Conservation (phyloP, 2,888 invertebrate species). For the Drosophila histrio region DNA sequence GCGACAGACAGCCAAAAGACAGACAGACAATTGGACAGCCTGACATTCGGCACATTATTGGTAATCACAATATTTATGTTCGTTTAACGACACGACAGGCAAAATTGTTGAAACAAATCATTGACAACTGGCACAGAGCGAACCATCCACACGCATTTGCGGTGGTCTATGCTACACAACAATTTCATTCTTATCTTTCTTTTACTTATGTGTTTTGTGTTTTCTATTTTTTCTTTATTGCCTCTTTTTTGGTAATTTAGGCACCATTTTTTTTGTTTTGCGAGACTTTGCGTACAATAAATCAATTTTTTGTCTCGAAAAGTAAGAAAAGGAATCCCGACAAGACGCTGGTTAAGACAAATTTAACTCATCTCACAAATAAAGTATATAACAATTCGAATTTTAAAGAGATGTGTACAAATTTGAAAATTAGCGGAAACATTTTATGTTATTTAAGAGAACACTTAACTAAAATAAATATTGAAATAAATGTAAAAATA, state of each 20-base stretch:
- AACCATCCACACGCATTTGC: slow-evolving; percentile 30
- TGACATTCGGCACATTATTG: slow-evolving; percentile 67
- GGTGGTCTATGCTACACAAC: slow-evolving; percentile 35
- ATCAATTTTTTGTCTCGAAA: slow-evolving; percentile 30
- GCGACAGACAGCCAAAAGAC: slow-evolving; percentile 28
- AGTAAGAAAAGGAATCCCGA: slow-evolving; percentile 16
- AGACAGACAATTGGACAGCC: slow-evolving; percentile 22
- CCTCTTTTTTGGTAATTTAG: slow-evolving; percentile 8
- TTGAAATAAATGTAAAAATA: background rate
- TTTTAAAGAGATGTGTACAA: slow-evolving; percentile 6
- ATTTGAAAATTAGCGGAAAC: background rate
- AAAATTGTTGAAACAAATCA: slow-evolving; percentile 76
- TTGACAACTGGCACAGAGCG: slow-evolving; percentile 66
- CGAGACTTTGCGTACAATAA: slow-evolving; percentile 41
- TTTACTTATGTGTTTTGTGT: slow-evolving; percentile 26
- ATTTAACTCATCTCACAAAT: slow-evolving; percentile 13
- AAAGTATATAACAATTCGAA: background rate
- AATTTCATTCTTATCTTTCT: slow-evolving; percentile 35
- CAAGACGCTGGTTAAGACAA: slow-evolving; percentile 9
- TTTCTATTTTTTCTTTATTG: slow-evolving; percentile 18
- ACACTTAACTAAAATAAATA: background rate
- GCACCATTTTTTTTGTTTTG: slow-evolving; percentile 11
- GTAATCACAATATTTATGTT: slow-evolving; percentile 79
- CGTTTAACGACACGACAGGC: slow-evolving; percentile 71
- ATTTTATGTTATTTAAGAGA: background rate